A percentile compares a stretch with the other conserved stretches of the same genome.
Conservation (phyloP, 2,113 vertebrate genomes). For the Ellobius talpinus region DNA sequence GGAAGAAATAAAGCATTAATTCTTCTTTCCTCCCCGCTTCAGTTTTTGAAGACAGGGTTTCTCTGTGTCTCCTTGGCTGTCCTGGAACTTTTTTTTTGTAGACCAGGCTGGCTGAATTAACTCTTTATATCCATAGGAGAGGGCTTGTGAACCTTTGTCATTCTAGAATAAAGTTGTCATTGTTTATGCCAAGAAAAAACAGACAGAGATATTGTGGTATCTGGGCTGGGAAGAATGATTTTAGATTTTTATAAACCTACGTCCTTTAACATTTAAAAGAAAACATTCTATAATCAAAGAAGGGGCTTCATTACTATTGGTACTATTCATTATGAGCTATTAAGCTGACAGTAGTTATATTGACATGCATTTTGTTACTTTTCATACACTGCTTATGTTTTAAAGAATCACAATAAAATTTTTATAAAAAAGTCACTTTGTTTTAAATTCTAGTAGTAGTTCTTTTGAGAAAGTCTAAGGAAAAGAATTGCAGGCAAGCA, state of each 20-base stretch:
- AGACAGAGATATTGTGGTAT: slow-evolving; percentile 28
- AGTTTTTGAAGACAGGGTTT: not conserved
- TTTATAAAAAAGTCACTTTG: not conserved
- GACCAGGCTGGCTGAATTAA: not conserved
- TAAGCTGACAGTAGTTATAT: slow-evolving; percentile 36
- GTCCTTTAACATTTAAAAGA: slow-evolving; percentile 56
- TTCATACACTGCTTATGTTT: slow-evolving; percentile 51
- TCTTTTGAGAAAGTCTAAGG: slow-evolving; percentile 50
- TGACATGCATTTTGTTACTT: not conserved
- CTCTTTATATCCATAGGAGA: not conserved
- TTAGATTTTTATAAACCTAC: slow-evolving; percentile 18
- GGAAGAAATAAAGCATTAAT: slow-evolving; percentile 55
- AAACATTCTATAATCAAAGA: slow-evolving; percentile 57
- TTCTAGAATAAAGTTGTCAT: slow-evolving; percentile 35
- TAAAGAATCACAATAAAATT: slow-evolving; percentile 36
- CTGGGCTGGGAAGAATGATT: slow-evolving; percentile 35
- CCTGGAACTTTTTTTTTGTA: not conserved
- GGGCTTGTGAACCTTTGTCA: slow-evolving; percentile 21
- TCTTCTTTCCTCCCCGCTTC: not conserved
- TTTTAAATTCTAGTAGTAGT: slow-evolving; percentile 41
- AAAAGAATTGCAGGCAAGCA: slow-evolving; percentile 58
- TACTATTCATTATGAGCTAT: slow-evolving; percentile 44
- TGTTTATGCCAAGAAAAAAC: slow-evolving; percentile 52
- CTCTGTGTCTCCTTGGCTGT: not conserved
- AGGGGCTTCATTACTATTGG: slow-evolving; percentile 3